Evolutionary conservation across 2,113 vertebrate genomes (phyloP).

Genomic region (Scomber japonicus): DNA sequence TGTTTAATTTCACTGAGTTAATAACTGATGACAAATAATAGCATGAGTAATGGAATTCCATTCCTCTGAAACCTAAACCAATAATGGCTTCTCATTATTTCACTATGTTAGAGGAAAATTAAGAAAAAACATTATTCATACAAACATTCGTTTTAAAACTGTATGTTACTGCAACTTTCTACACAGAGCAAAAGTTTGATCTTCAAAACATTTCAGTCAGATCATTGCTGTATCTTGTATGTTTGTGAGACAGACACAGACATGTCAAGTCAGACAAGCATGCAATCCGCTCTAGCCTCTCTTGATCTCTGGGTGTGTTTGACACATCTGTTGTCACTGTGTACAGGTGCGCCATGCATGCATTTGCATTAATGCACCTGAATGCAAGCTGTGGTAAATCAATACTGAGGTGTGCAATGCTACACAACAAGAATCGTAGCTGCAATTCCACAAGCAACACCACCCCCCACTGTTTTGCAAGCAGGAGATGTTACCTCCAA

Average conservation of each 20-base stretch:
- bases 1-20: constrained; percentile 5
- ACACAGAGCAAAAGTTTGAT: not conserved
- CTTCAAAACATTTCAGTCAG: not conserved
- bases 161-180: not conserved
- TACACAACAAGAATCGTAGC: constrained; percentile 14
- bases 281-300: constrained; percentile 17
- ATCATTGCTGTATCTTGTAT: not conserved
- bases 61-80: not conserved
- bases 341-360: constrained; percentile 59
- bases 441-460: constrained; percentile 5
- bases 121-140: not conserved
- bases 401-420: constrained; percentile 30
- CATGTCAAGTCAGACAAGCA: constrained; percentile 36
- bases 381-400: constrained; percentile 51
- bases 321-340: constrained; percentile 43
- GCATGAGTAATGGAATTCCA: not conserved
- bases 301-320: constrained; percentile 27
- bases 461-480: constrained; percentile 22
- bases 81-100: too few species aligned
- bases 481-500: not conserved
- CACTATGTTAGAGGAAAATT: not conserved
- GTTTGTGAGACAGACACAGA: constrained; percentile 18
- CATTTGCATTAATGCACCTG: constrained; percentile 69
- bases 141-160: not conserved
- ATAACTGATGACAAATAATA: not conserved